These are phyloP conservation scores for Cecidostiba fungosa DNA, from an alignment of 2,888 invertebrate species.

Conservation along the genomic window DNA sequence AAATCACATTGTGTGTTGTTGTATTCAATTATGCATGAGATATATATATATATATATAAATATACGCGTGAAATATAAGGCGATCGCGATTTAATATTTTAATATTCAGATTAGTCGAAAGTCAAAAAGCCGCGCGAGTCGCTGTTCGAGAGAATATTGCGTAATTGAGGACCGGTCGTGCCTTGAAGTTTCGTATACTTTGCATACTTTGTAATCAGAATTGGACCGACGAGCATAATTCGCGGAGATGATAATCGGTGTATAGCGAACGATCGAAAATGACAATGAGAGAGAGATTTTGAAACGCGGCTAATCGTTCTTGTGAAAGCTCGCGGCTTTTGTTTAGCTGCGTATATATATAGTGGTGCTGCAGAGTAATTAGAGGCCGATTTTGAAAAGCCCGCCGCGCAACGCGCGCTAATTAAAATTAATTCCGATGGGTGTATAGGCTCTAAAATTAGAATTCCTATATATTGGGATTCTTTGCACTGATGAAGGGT, in stretches of 20 bases:
- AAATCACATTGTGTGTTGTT: slow-evolving; percentile 43
- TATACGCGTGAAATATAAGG: slow-evolving; percentile 26
- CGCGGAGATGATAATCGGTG: slow-evolving; percentile 13
- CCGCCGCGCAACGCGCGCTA: background rate
- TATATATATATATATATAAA: background rate
- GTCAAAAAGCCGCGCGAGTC: slow-evolving; percentile 8
- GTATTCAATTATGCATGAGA: slow-evolving; percentile 2
- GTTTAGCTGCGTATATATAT: background rate
- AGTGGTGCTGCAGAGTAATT: background rate
- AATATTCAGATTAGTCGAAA: slow-evolving; percentile 61
- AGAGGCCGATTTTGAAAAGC: slow-evolving; percentile 10
- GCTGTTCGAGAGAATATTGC: background rate
- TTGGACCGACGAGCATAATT: slow-evolving; percentile 14
- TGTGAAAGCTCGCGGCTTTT: slow-evolving; percentile 14
- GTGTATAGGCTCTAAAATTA: no score
- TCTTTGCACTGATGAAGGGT: no score
- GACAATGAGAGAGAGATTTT: slow-evolving; percentile 15
- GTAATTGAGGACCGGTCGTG: background rate
- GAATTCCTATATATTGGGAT: no score
- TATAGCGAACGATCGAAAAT: background rate
- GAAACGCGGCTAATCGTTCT: slow-evolving; percentile 9
- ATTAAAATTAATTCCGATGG: background rate
- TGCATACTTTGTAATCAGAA: slow-evolving; percentile 9
- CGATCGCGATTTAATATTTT: slow-evolving; percentile 48
- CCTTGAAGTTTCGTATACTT: background rate